phyloP scores from a whole-genome alignment of 2,888 invertebrate genomes.

The Drosophila neutralis region DNA sequence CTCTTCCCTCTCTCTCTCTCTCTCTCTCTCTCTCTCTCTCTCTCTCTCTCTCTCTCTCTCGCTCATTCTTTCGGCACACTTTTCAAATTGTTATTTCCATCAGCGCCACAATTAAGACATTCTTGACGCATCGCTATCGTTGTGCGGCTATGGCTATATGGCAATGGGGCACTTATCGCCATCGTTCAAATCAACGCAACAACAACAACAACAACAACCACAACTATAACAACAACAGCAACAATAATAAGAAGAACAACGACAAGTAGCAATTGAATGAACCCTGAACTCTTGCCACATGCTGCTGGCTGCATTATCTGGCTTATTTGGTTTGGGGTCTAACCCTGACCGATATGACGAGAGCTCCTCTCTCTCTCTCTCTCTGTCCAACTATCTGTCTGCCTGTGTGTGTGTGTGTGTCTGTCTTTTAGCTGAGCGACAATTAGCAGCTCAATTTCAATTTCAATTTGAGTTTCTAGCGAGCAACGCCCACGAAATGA shows the following conservation, averaged over 20 bases:
- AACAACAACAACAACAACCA: slow-evolving; percentile 3
- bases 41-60: neutral
- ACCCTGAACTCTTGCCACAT: slow-evolving; percentile 53
- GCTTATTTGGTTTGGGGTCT: slow-evolving; percentile 14
- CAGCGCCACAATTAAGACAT: slow-evolving; percentile 35
- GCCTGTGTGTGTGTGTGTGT: neutral
- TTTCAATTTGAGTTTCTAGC: slow-evolving; percentile 18
- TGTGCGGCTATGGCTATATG: neutral
- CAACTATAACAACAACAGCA: neutral
- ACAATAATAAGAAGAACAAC: neutral
- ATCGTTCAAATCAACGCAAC: slow-evolving; percentile 46
- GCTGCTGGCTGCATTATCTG: slow-evolving; percentile 29
- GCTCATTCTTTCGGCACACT: slow-evolving; percentile 6
- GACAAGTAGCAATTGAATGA: slow-evolving; percentile 32
- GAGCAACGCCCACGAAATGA: slow-evolving; percentile 65
- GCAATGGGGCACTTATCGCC: slow-evolving; percentile 41
- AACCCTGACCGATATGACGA: slow-evolving; percentile 62
- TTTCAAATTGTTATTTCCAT: slow-evolving; percentile 30
- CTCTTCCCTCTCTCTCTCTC: neutral
- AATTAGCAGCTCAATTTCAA: slow-evolving; percentile 59
- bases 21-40: neutral
- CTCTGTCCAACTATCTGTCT: neutral
- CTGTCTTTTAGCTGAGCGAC: slow-evolving; percentile 31
- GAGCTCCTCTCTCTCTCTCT: neutral
- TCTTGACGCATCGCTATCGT: slow-evolving; percentile 32